Base-by-base conservation (phyloP, 2,888 invertebrate species). In the Chymomyza fuscimana region DNA sequence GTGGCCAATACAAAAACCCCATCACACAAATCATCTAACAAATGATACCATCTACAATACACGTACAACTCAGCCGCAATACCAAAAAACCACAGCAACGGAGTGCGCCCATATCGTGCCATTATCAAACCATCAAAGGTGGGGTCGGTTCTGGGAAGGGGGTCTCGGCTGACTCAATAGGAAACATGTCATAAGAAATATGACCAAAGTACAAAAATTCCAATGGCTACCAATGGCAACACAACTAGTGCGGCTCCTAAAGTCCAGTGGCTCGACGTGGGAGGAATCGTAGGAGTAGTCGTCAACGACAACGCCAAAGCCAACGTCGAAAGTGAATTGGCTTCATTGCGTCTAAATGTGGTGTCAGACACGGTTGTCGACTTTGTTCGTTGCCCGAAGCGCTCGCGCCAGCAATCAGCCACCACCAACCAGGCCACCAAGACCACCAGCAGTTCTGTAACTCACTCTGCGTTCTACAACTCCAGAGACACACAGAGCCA, bases 271-370 rank as follows among this genome's bases (percentile, higher is more conserved):
- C 7, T n/a, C 25, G 32, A 16, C 40, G 32, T 40, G 36, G 40
- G 36, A 19, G 40, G 32, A 32, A 32, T 22, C 46, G 29, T 56
- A 52, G 60, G 58, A 36, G 16, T 54, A 19, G 16, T 9, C 56
- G 25, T 51, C 56, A 62, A 63, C 50, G 50, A 56, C 40, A 56
- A 40, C 25, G 46, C 62, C 36, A 9, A 62, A 36, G 67, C 64
- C 64, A 60, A 67, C 66, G 67, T 71, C 77, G 77, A 67, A 72
- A 73, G 72, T 71, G 71, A 85, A 86, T 88, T 86, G 78, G 88
- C 87, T 84, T 86, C 87, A 84, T 86, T 89, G 82, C 77, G 80
- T 68, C 80, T 78, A 82, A 86, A 89, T 86, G 82, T 79, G 89
- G 80, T 76, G 79, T 87, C 78, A 73, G 75, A 71, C 75, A 83